phyloP scores from a whole-genome alignment of 2,797 vertebrate genomes.

The Pagetopsis macropterus region DNA sequence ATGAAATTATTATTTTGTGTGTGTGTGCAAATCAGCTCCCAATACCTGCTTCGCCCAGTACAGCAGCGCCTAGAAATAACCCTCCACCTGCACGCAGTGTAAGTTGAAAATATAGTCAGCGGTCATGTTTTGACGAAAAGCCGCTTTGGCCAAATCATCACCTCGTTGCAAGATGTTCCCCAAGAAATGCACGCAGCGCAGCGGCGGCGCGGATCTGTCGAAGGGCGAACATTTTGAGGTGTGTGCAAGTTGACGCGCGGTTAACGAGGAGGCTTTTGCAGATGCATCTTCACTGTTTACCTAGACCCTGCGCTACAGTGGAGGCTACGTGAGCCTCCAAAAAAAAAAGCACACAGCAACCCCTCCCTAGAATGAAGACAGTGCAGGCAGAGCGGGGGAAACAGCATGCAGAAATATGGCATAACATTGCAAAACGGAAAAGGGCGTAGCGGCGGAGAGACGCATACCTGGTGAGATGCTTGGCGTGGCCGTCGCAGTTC shows the following conservation, averaged over 20 bases:
- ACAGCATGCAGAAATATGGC: constrained; percentile 50
- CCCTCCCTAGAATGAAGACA: constrained; percentile 70
- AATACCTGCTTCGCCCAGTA: constrained; percentile 67
- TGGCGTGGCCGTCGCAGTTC: constrained; percentile 83
- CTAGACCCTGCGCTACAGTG: constrained; percentile 61
- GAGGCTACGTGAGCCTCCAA: constrained; percentile 57
- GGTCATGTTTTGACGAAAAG: constrained; percentile 61
- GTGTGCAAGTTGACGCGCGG: constrained; percentile 75
- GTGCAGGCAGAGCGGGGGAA: constrained; percentile 22
- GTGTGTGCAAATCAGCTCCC: constrained; percentile 46
- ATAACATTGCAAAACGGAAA: constrained; percentile 29
- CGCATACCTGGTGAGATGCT: constrained; percentile 84
- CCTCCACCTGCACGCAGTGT: constrained; percentile 62
- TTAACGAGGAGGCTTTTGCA: constrained; percentile 59
- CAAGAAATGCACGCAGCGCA: constrained; percentile 52
- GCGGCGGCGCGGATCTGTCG: constrained; percentile 45
- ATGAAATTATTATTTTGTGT: constrained; percentile 55
- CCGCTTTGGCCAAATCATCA: constrained; percentile 58
- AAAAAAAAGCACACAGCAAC: constrained; percentile 44
- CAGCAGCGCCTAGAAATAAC: constrained; percentile 59
- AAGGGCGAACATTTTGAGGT: constrained; percentile 71
- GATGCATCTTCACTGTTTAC: constrained; percentile 80
- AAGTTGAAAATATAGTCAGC: constrained; percentile 68
- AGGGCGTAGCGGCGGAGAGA: constrained; percentile 63
- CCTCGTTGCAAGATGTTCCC: constrained; percentile 44